Conservation (phyloP, 2,797 vertebrate genomes). For the Thaleichthys pacificus region DNA sequence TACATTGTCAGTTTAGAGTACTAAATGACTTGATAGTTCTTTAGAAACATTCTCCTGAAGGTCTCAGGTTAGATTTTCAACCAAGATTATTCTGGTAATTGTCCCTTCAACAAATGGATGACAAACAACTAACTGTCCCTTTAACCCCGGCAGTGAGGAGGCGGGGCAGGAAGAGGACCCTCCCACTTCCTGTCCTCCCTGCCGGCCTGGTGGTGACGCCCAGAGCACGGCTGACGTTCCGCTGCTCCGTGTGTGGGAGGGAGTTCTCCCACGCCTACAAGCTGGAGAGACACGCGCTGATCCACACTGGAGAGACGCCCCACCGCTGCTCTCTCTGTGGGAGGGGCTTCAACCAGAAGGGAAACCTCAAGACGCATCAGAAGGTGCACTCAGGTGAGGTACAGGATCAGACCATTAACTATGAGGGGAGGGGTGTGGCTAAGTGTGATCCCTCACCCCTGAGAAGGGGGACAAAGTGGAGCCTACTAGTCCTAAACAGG, state of each 20-base stretch:
- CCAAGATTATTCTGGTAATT: background rate
- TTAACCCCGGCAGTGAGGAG: slow-evolving; percentile 44
- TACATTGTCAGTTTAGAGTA: too few species aligned
- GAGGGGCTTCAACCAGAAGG: slow-evolving; percentile 71
- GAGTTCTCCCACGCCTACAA: slow-evolving; percentile 68
- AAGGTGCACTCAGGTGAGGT: slow-evolving; percentile 69
- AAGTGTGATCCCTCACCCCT: too few species aligned
- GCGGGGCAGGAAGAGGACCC: slow-evolving; percentile 53
- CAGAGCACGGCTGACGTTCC: slow-evolving; percentile 63
- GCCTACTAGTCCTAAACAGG: too few species aligned
- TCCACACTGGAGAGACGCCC: slow-evolving; percentile 69
- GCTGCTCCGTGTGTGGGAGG: slow-evolving; percentile 64
- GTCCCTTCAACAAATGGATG: background rate
- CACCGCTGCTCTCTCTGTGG: slow-evolving; percentile 68
- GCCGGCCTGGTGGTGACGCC: slow-evolving; percentile 65
- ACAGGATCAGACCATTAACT: background rate
- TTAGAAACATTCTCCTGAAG: background rate
- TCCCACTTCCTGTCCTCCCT: slow-evolving; percentile 51
- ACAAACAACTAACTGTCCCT: background rate
- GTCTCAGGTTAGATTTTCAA: background rate
- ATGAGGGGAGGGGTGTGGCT: background rate
- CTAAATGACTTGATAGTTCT: too few species aligned
- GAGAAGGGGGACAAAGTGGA: too few species aligned
- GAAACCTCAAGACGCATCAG: slow-evolving; percentile 73
- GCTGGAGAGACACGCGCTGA: slow-evolving; percentile 63